Base-by-base conservation (phyloP, 2,797 vertebrate species). In the Neopelma chrysocephalum region DNA sequence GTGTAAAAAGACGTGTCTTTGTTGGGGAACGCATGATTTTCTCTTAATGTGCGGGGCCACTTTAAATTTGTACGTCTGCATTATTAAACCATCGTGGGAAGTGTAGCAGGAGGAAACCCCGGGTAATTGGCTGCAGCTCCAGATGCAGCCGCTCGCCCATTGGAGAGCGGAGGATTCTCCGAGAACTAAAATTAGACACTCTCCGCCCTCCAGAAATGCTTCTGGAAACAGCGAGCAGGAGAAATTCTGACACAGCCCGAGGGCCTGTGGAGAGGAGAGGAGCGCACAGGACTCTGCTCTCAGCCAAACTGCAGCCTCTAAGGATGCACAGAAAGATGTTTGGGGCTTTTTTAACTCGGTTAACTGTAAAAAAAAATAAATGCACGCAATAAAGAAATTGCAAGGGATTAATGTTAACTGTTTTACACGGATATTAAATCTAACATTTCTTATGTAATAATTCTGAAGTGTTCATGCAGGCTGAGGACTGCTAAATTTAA, bases 131-230 rank as follows among this genome's bases (percentile, higher is more conserved):
- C 95, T 96, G 96, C 93, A 29, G 93, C 89, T 88, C 94, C 79
- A 81, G 87, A 83, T 76, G 87, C 93, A 91, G 91, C 85, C 1
- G 4, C 80, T 80, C 0, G 54, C 85, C 94, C 93, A 96, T 97
- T 97, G 94, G 96, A 69, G 93, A 84, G 58, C 6, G 0, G 60
- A 92, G 92, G 94, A 89, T 94, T 96, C 95, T 92, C 92, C 11
- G 51, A 45, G 50, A 14, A 45, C 96, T 97, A 96, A 96, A 96
- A 94, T 96, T 94, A 96, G 95, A 95, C 47, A 82, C 45, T 96
- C 93, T 76, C 94, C 95, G 5, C 96, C 95, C 73, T 96, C 79
- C 89, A 94, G 93, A 90, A 97, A 96, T 94, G 96, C 94, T 97
- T 94, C 96, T 97, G 96, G 95, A 97, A 96, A 96, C 96, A 96